phyloP scores from a whole-genome alignment of 2,113 vertebrate genomes.

The Verasper variegatus region DNA sequence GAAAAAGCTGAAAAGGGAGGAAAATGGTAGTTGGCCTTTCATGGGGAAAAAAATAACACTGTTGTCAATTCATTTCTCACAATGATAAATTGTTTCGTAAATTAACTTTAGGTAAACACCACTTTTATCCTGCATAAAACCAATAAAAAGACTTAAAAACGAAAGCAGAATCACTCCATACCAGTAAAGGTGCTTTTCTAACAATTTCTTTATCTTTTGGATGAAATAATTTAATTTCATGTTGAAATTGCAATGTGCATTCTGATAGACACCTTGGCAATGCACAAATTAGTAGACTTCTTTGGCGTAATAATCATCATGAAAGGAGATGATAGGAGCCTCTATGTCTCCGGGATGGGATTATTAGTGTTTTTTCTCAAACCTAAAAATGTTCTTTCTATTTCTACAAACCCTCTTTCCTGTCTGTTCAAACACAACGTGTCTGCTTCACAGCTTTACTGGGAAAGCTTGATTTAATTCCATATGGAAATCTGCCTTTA shows the following conservation, averaged over 20 bases:
- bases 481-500: neutral
- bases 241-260: neutral
- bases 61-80: slow-evolving; percentile 22
- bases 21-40: neutral
- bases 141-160: neutral
- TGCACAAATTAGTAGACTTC: neutral
- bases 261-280: neutral
- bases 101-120: slow-evolving; percentile 34
- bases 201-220: neutral
- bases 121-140: neutral
- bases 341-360: neutral
- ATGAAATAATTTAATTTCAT: neutral
- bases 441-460: neutral
- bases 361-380: neutral
- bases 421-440: neutral
- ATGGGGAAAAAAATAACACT: neutral
- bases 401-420: no score
- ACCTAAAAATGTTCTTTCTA: no score
- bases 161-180: neutral
- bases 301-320: neutral
- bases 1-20: neutral
- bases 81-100: slow-evolving; percentile 39
- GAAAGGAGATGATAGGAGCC: slow-evolving; percentile 6
- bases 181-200: neutral
- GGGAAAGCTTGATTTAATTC: neutral